A percentile compares a stretch with the other conserved stretches of the same genome.
Evolutionary conservation across 2,113 vertebrate species (phyloP).

Genomic region (Ptyas mucosa): DNA sequence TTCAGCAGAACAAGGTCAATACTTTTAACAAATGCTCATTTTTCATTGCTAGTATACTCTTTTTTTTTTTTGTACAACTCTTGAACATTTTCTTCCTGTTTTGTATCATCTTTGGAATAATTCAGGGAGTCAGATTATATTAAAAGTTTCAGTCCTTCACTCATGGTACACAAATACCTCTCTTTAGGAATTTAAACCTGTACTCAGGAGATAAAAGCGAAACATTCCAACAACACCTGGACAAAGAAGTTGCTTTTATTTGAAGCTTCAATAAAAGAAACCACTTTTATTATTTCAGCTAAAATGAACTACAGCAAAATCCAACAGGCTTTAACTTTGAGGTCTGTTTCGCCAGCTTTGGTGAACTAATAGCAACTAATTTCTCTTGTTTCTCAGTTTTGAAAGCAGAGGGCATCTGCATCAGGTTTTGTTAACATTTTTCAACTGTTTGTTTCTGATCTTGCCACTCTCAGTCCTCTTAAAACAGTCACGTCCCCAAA

Average conservation of each 20-base stretch:
- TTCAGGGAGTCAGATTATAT: neutral
- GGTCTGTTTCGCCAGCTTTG: no score
- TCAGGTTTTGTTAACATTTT: neutral
- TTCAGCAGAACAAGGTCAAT: neutral
- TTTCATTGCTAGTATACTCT: neutral
- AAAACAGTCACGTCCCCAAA: neutral
- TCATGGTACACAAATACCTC: neutral
- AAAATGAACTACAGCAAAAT: no score
- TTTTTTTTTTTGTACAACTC: neutral
- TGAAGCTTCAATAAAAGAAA: neutral
- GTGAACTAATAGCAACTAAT: no score
- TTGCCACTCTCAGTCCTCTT: neutral
- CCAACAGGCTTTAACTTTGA: no score
- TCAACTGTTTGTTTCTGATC: neutral
- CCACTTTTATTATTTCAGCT: neutral
- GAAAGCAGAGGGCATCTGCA: no score
- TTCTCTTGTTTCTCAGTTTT: no score
- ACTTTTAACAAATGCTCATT: neutral
- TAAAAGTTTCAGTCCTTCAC: neutral
- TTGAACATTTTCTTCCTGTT: neutral
- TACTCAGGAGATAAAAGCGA: neutral
- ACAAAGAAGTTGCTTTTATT: neutral
- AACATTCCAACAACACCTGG: neutral
- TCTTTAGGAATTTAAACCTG: neutral
- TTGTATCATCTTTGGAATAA: neutral